phyloP scores from a whole-genome alignment of 2,888 invertebrate genomes.

The Acronicta leporina region DNA sequence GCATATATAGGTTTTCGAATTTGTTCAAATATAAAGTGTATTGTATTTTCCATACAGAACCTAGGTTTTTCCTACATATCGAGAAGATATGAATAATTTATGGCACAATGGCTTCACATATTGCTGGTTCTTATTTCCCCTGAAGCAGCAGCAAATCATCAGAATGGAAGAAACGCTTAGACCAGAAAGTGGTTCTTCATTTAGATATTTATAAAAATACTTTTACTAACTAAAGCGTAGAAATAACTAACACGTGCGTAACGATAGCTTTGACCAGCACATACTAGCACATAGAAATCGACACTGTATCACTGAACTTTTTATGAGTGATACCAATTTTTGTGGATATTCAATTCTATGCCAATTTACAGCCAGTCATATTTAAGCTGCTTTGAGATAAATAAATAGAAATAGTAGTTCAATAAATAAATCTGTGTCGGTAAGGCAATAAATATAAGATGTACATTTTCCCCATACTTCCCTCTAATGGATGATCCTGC shows the following conservation, averaged over 20 bases:
- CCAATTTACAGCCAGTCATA: constrained; percentile 17
- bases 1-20: constrained; percentile 27
- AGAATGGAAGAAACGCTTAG: not conserved
- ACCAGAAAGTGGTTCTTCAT: constrained; percentile 7
- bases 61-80: not conserved
- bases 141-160: not conserved
- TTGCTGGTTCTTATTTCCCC: not conserved
- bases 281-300: constrained; percentile 14
- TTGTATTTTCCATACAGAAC: constrained; percentile 9
- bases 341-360: constrained; percentile 25
- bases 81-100: constrained; percentile 1
- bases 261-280: constrained; percentile 7
- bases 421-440: constrained; percentile 34
- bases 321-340: constrained; percentile 12
- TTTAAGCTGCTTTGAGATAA: constrained; percentile 13
- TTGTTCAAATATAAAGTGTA: constrained; percentile 31
- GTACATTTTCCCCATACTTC: constrained; percentile 62
- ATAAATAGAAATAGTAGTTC: constrained; percentile 17
- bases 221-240: constrained; percentile 18
- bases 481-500: constrained; percentile 66
- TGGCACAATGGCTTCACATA: not conserved
- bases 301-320: constrained; percentile 10
- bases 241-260: constrained; percentile 18
- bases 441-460: constrained; percentile 54
- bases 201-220: constrained; percentile 19